phyloP scores from a whole-genome alignment of 2,113 vertebrate species.

The Camarhynchus parvulus region DNA sequence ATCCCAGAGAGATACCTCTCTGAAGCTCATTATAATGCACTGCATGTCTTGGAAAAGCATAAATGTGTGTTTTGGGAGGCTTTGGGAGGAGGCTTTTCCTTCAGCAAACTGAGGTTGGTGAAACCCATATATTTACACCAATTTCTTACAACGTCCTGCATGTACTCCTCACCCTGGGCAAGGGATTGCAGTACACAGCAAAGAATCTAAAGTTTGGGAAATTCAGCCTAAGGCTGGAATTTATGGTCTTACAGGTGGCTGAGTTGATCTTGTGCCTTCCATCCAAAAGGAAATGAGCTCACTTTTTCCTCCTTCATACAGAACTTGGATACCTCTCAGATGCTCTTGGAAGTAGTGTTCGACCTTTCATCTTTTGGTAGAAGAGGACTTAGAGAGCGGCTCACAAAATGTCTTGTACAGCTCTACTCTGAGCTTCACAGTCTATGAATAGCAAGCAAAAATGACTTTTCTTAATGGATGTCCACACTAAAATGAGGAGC shows the following conservation, averaged over 20 bases:
- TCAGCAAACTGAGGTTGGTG: neutral
- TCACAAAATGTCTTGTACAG: neutral
- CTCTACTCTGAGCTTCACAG: neutral
- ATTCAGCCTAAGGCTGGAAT: neutral
- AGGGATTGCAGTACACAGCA: neutral
- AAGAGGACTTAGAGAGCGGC: neutral
- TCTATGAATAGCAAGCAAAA: neutral
- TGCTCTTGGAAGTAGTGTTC: neutral
- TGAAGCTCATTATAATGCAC: neutral
- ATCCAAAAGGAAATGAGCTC: neutral
- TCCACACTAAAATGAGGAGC: neutral
- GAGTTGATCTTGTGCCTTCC: neutral
- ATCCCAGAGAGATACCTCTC: fast-evolving
- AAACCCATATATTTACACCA: neutral
- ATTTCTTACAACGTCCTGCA: neutral
- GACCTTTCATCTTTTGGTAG: neutral
- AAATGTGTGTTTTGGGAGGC: neutral
- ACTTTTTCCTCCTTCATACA: neutral
- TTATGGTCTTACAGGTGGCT: neutral
- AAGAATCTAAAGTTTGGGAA: neutral
- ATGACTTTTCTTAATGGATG: neutral
- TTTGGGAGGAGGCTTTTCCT: neutral
- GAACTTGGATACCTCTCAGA: neutral
- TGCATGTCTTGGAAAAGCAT: neutral
- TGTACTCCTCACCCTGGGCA: neutral